Conservation (phyloP, 2,888 invertebrate genomes). For the Mylabris sibirica region DNA sequence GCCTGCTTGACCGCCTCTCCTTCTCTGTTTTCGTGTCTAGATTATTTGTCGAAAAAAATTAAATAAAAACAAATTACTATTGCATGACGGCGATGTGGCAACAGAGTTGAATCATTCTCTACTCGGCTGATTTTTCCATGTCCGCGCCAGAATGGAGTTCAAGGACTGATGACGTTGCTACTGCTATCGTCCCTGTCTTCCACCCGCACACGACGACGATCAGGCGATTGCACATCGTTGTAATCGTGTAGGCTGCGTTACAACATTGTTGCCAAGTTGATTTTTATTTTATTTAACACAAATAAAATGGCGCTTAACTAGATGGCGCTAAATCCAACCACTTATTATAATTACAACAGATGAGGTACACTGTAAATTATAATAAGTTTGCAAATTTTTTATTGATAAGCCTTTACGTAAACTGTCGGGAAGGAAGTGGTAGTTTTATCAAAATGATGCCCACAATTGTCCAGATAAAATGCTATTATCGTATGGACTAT, state of each 20-base stretch:
- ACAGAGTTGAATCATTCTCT: slow-evolving; percentile 32
- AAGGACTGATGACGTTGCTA: slow-evolving; percentile 54
- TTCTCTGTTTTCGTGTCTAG: neutral
- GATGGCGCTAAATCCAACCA: neutral
- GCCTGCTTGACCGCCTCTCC: too few relatives aligned
- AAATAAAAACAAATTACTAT: neutral
- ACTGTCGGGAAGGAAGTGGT: slow-evolving; percentile 5
- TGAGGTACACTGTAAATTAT: neutral
- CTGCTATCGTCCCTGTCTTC: slow-evolving; percentile 42
- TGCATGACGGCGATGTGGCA: slow-evolving; percentile 29
- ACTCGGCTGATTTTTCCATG: slow-evolving; percentile 35
- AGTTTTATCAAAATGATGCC: neutral
- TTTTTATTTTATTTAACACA: neutral
- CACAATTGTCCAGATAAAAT: slow-evolving; percentile 3
- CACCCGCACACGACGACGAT: slow-evolving; percentile 39
- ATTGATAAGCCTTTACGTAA: neutral
- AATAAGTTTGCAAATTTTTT: neutral
- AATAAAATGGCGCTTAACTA: neutral
- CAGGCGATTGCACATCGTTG: slow-evolving; percentile 29
- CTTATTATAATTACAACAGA: neutral
- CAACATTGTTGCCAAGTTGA: neutral
- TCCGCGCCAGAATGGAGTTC: slow-evolving; percentile 49
- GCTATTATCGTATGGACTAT: neutral
- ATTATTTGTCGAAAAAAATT: neutral
- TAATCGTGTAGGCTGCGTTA: neutral